Evolutionary conservation across 2,113 vertebrate genomes (phyloP).

Genomic region (Psophia crepitans): DNA sequence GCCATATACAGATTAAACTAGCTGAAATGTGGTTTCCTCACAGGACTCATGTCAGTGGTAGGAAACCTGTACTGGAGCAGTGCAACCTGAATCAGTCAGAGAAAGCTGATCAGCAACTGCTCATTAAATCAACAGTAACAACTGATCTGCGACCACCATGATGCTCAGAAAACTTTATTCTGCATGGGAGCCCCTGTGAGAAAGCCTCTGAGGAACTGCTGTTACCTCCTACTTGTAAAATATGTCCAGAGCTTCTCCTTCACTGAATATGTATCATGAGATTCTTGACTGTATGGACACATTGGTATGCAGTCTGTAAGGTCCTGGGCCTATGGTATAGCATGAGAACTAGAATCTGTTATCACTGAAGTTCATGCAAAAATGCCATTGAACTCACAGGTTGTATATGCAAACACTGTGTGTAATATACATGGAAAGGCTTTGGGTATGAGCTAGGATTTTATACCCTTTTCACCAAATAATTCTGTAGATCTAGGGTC

Average conservation of each 20-base stretch:
- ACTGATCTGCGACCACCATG: not conserved
- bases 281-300: not conserved
- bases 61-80: not conserved
- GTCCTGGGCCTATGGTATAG: too few species aligned
- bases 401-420: not conserved
- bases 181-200: not conserved
- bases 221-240: not conserved
- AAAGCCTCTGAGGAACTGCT: rapidly evolving
- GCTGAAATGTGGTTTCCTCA: not conserved
- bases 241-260: not conserved
- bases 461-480: not conserved
- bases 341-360: not conserved
- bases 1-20: not conserved
- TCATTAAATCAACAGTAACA: not conserved
- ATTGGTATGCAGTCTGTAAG: not conserved
- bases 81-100: not conserved
- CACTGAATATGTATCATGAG: rapidly evolving
- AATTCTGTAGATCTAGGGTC: not conserved
- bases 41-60: not conserved
- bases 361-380: not conserved
- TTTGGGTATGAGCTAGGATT: not conserved
- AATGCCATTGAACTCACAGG: not conserved
- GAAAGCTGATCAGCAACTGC: not conserved
- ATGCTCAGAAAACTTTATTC: not conserved
- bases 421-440: not conserved